Base-by-base conservation (phyloP, 2,113 vertebrate species). In the Apodemus sylvaticus region DNA sequence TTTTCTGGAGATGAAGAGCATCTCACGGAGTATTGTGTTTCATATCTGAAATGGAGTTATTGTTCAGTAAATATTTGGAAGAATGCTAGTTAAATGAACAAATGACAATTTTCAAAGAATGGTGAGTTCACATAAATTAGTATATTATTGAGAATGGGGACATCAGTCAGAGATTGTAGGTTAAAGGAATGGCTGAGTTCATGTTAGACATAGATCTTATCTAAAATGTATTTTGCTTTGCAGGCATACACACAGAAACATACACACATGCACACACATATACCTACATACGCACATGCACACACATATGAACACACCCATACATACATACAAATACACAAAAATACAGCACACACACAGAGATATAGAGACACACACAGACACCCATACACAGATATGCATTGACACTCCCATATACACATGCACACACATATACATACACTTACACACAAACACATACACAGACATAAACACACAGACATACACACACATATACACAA, bases 1-100 rank as follows among this genome's bases (percentile, higher is more conserved):
- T 83, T 64, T 7, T n/a, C 60, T 71, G 45, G 31, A 88, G 19
- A 58, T 76, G 20, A 34, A 79, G 1, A 4, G 13, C 45, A 71
- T 89, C 94, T 94, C 60, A 66, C 51, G 53, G 73, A 51, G 55
- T 10, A 78, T 95, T 82, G 22, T 26, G 77, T 91, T 86, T 97
- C 24, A 39, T 86, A 39, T 66, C 31, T 94, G 79, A 39, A 89
- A 77, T 45, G 81, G 53, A 94, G 12, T 22, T 90, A 4, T 77
- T 74, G 20, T 22, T 96, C 36, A 39, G 64, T 78, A 88, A 78
- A 48, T 85, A 76, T 79, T 90, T 92, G n/a, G 93, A 95, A 64
- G 51, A 90, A 71, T 58, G 39, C 4, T 62, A 31, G 68, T 39
- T 6, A n/a, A 58, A 58, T 31, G 9, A 73, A 58, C 36, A 58